Conservation (phyloP, 1,140 invertebrate genomes). For the Trypoxylus dichotomus region DNA sequence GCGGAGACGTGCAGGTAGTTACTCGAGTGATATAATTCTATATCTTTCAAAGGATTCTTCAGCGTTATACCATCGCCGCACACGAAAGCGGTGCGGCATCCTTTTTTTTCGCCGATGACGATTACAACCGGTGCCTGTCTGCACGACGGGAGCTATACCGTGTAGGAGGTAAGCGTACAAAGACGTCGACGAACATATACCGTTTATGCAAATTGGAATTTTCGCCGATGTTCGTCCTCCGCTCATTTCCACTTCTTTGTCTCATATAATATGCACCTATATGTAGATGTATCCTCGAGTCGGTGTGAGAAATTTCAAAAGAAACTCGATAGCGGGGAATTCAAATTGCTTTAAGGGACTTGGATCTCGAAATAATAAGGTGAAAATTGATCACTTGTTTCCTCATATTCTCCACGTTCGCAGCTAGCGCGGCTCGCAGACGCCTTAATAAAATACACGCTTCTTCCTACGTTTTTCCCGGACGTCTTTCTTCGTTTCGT, state of each 20-base stretch:
- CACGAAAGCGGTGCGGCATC: neutral
- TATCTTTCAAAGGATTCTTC: too few relatives aligned
- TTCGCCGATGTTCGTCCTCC: neutral
- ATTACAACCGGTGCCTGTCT: neutral
- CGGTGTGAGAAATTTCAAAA: neutral
- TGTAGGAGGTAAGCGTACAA: too few relatives aligned
- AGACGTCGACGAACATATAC: neutral
- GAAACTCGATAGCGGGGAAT: neutral
- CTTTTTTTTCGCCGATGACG: neutral
- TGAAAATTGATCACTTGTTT: conserved; percentile 7
- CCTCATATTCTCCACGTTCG: neutral
- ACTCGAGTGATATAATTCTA: too few relatives aligned
- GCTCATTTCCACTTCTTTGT: neutral
- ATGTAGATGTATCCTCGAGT: neutral
- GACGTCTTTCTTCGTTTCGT: too few relatives aligned
- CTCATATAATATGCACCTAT: neutral
- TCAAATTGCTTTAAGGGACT: neutral
- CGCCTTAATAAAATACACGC: neutral
- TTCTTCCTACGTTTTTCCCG: neutral
- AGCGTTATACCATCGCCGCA: too few relatives aligned
- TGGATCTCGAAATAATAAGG: neutral
- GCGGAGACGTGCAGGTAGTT: too few relatives aligned
- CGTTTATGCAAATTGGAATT: conserved; percentile 1
- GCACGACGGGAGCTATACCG: too few relatives aligned
- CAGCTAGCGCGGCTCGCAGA: neutral